Conservation (phyloP, 2,797 vertebrate species). For the Xenopus petersii region DNA sequence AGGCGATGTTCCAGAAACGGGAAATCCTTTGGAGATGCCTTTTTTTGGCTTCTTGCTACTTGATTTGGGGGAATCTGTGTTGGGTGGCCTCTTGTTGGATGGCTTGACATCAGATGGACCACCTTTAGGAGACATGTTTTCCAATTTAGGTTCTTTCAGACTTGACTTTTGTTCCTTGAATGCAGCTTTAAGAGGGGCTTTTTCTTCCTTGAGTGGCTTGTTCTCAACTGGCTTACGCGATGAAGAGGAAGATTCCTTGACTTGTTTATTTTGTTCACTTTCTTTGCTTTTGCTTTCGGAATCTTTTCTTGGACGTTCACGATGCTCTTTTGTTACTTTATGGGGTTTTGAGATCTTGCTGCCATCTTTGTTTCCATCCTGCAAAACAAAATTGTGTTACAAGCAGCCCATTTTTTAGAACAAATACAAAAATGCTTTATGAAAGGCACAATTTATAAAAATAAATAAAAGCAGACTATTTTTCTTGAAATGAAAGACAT, state of each 20-base stretch:
- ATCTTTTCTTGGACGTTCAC: conserved; percentile 91
- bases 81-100: conserved; percentile 84
- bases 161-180: conserved; percentile 97
- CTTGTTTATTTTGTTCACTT: conserved; percentile 23
- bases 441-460: too few species aligned
- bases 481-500: too few species aligned
- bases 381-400: conserved; percentile 15
- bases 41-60: conserved; percentile 94
- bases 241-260: conserved; percentile 38
- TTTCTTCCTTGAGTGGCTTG: conserved; percentile 89
- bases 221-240: conserved; percentile 83
- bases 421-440: too few species aligned
- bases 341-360: conserved; percentile 88
- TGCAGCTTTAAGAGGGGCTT: conserved; percentile 86
- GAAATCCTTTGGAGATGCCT: conserved; percentile 81
- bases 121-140: conserved; percentile 90
- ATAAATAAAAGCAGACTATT: too few species aligned
- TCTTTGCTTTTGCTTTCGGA: conserved; percentile 84
- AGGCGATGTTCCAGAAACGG: conserved; percentile 56
- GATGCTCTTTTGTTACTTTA: conserved; percentile 93
- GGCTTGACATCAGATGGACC: conserved; percentile 81
- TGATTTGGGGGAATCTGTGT: conserved; percentile 89
- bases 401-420: background rate
- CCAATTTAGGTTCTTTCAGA: conserved; percentile 91
- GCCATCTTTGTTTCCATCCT: conserved; percentile 78